Conservation (phyloP, 1,140 invertebrate genomes). For the Pseudomyrmex pallidus region DNA sequence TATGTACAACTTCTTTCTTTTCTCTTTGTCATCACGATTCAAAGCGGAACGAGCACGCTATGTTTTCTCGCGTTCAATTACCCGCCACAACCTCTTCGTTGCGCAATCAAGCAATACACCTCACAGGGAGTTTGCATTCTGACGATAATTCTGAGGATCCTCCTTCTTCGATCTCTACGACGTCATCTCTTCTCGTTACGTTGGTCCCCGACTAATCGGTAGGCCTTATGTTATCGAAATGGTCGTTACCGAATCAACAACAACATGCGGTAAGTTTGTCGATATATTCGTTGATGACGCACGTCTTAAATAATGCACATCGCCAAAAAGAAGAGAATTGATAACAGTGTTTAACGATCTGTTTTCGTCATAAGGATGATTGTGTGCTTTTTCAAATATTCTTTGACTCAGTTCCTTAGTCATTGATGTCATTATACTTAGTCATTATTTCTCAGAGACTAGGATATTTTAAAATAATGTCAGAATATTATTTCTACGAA, state of each 20-base stretch:
- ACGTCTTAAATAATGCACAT: conserved; percentile 21
- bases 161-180: conserved; percentile 35
- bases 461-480: background rate
- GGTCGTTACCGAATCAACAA: conserved; percentile 10
- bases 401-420: conserved; percentile 6
- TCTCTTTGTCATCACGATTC: conserved; percentile 50
- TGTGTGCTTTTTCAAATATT: background rate
- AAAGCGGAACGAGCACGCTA: conserved; percentile 43
- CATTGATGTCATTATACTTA: background rate
- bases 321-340: conserved; percentile 1
- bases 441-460: background rate
- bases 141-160: conserved; percentile 43
- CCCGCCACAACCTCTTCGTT: conserved; percentile 32
- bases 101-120: conserved; percentile 53
- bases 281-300: conserved; percentile 25
- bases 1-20: conserved; percentile 26
- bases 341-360: background rate
- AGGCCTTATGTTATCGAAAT: conserved; percentile 28
- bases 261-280: background rate
- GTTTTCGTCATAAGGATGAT: background rate
- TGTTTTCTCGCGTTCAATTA: conserved; percentile 53
- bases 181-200: conserved; percentile 13
- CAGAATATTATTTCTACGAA: background rate
- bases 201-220: background rate
- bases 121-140: conserved; percentile 49